Evolutionary conservation across 2,888 invertebrate genomes (phyloP).

Genomic region (Cantharis lateralis): DNA sequence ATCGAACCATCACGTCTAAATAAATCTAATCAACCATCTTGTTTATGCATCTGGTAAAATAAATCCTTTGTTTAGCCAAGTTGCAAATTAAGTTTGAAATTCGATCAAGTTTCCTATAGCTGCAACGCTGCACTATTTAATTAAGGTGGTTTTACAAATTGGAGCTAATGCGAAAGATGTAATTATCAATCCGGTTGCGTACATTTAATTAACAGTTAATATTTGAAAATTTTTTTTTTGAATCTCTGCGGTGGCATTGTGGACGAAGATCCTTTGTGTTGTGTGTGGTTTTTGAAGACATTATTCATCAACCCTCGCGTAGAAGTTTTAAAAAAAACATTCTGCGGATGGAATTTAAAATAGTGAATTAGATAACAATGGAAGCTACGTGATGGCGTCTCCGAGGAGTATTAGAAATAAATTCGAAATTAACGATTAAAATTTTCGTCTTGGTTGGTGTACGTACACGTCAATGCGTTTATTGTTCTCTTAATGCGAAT

Average conservation of each 20-base stretch:
- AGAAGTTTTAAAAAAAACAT: background rate
- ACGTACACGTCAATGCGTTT: constrained; percentile 7
- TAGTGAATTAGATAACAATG: background rate
- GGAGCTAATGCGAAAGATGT: background rate
- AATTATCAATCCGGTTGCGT: background rate
- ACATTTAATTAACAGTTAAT: background rate
- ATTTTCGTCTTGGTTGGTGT: background rate
- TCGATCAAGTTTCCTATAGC: background rate
- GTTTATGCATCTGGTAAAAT: constrained; percentile 29
- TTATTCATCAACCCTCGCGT: background rate
- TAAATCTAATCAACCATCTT: constrained; percentile 44
- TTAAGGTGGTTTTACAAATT: background rate
- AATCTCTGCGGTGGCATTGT: background rate
- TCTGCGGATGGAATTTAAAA: background rate
- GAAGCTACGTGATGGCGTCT: constrained; percentile 7
- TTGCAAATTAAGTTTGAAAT: constrained; percentile 29
- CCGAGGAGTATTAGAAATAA: background rate
- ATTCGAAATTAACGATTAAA: background rate
- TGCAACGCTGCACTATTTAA: background rate
- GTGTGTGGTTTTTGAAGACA: background rate
- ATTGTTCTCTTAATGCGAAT: constrained; percentile 12
- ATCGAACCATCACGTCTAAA: constrained; percentile 38
- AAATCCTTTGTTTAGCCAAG: constrained; percentile 40
- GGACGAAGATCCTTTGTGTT: background rate
- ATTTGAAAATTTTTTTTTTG: background rate